Evolutionary conservation across 2,113 vertebrate genomes (phyloP).

Genomic region (Syrmaticus mikado): DNA sequence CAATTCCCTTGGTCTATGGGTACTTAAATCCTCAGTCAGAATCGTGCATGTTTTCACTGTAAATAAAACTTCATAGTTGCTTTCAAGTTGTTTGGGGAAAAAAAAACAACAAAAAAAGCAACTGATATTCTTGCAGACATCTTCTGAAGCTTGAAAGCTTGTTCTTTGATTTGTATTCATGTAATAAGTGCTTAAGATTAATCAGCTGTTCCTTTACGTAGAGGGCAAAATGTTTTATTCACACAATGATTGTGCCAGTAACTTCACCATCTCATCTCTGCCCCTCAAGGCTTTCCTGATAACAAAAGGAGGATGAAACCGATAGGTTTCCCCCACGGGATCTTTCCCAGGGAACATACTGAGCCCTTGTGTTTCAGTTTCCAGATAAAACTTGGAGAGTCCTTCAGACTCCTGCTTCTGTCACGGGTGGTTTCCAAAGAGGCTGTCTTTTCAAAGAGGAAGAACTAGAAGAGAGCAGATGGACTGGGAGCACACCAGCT

Average conservation of each 20-base stretch:
- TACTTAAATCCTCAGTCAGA: not conserved
- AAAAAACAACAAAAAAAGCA: not conserved
- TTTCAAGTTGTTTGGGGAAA: not conserved
- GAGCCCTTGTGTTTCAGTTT: not conserved
- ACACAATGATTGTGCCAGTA: not conserved
- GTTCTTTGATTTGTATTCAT: not conserved
- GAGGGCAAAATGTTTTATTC: not conserved
- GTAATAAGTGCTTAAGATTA: not conserved
- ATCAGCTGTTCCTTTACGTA: not conserved
- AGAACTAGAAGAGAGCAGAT: not conserved
- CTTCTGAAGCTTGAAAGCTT: not conserved
- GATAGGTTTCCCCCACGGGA: not conserved
- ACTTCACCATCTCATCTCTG: not conserved
- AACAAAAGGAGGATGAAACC: not conserved
- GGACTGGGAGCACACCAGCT: not conserved
- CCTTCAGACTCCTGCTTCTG: not conserved
- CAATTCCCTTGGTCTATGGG: not conserved
- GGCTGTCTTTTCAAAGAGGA: not conserved
- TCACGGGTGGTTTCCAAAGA: not conserved
- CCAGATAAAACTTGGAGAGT: not conserved
- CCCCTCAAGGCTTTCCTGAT: not conserved
- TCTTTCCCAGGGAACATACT: not conserved
- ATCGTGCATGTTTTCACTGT: not conserved
- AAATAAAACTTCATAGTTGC: not conserved
- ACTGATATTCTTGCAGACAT: not conserved